These are phyloP conservation scores for Trachymyrmex cornetzi DNA, from an alignment of 1,140 invertebrate species.

Conservation along the genomic window DNA sequence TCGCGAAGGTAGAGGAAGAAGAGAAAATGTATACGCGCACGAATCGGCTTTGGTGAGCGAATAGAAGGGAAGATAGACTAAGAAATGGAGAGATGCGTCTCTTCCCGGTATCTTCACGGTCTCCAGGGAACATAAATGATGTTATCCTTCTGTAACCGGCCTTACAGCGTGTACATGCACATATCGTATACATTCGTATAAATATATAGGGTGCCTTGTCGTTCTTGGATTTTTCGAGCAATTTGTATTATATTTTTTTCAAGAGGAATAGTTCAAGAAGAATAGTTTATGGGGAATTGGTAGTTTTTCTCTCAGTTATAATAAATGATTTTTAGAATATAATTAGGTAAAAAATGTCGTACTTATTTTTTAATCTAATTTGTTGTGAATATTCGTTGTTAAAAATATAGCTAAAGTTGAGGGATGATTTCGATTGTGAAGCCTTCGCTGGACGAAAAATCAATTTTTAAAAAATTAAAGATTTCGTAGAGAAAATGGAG, in stretches of 20 bases:
- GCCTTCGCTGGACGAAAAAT: background rate
- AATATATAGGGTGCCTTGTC: background rate
- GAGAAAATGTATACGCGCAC: slow-evolving; percentile 34
- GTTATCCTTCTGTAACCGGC: slow-evolving; percentile 75
- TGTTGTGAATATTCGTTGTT: background rate
- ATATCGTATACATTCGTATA: slow-evolving; percentile 23
- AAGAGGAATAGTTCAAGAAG: no score
- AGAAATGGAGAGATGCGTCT: slow-evolving; percentile 60
- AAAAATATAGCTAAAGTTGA: background rate
- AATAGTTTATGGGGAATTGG: background rate
- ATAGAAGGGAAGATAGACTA: slow-evolving; percentile 36
- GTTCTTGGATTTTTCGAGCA: slow-evolving; percentile 19
- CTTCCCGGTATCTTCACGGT: slow-evolving; percentile 76
- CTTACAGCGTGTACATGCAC: slow-evolving; percentile 31
- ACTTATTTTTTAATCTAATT: background rate
- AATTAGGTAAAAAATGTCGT: background rate
- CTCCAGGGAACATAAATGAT: slow-evolving; percentile 75
- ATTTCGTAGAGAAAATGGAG: background rate
- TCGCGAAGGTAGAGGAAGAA: slow-evolving; percentile 2
- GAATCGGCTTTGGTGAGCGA: slow-evolving; percentile 31
- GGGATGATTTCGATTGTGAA: background rate
- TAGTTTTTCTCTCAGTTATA: background rate
- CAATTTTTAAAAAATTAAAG: background rate
- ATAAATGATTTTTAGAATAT: background rate
- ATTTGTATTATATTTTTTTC: background rate